Base-by-base conservation (phyloP, 2,113 vertebrate genomes). In the Hyla sarda region DNA sequence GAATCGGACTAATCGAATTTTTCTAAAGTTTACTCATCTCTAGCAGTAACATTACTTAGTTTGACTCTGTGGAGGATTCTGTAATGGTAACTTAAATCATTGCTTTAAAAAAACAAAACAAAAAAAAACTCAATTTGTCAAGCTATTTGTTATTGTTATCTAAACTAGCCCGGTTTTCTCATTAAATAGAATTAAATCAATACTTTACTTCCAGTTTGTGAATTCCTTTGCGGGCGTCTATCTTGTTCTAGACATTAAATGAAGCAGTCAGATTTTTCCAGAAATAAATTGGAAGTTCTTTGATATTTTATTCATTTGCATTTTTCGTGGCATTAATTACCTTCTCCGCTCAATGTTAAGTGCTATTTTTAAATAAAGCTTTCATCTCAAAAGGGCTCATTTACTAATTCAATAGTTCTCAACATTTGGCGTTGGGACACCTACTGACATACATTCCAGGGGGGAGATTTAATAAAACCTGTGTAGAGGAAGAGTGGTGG, bases 231-330 rank as follows among this genome's bases (percentile, higher is more conserved):
- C 12, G 14, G n/a, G 25, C 72, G 47, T 74, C 37, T 74, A 28
- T 47, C 72, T 74, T 28, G 23, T 73, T 73, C 71, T 45, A 45
- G 41, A 74, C 72, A 74, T 74, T 71, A 74, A 74, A 48, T 74
- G 37, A 74, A 74, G 72, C 41, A n/a, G 72, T 71, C 67, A 71
- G 67, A 71, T 71, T 41, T n/a, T 41, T 41, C 41, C 72, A 74
- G 72, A 47, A 74, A 74, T 47, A 74, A 74, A 74, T 74, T 45
- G 23, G 3, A 74, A 41, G 41, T 74, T 74, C 41, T 48, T 74
- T 74, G 37, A 74, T 74, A 74, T 74, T 74, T 74, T 74, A 74
- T 47, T 74, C 41, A 47, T 74, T 48, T 74, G 72, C 72, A 48
- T 47, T 74, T 74, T 74, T 47, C 3, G 23, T 47, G 47, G 37